phyloP scores from a whole-genome alignment of 2,888 invertebrate genomes.

The Petrolisthes cinctipes region DNA sequence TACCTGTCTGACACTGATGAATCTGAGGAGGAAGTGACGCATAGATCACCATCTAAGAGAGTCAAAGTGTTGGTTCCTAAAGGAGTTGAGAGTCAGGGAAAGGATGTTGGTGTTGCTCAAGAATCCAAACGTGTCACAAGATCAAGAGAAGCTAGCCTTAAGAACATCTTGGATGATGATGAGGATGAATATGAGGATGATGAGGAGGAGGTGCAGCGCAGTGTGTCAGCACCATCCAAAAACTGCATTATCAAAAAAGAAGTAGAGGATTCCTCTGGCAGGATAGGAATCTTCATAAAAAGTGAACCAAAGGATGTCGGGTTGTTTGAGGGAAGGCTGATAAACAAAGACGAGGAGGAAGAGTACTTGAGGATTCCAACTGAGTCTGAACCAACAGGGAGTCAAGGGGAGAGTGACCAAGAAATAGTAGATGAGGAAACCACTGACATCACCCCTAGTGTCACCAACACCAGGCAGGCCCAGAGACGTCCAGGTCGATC shows the following conservation, averaged over 20 bases:
- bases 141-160: not conserved
- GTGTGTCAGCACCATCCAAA: constrained; percentile 13
- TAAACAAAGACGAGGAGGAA: constrained; percentile 35
- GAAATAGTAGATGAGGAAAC: constrained; percentile 37
- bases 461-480: constrained; percentile 6
- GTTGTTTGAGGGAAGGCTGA: constrained; percentile 32
- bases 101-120: not conserved
- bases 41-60: constrained; percentile 35
- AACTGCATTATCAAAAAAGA: constrained; percentile 22
- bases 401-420: constrained; percentile 25
- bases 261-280: constrained; percentile 25
- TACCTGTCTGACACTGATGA: constrained; percentile 43
- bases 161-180: constrained; percentile 7
- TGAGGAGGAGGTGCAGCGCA: not conserved
- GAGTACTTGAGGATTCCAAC: constrained; percentile 20
- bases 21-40: constrained; percentile 42
- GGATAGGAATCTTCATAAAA: constrained; percentile 40
- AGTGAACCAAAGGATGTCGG: constrained; percentile 45
- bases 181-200: not conserved
- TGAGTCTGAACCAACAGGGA: constrained; percentile 13
- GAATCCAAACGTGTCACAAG: not conserved
- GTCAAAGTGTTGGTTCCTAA: constrained; percentile 46
- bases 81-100: constrained; percentile 6
- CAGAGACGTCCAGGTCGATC: not conserved
- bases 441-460: constrained; percentile 29